These are phyloP conservation scores for Hermetia illucens DNA, from an alignment of 1,140 invertebrate genomes.

Conservation along the genomic window DNA sequence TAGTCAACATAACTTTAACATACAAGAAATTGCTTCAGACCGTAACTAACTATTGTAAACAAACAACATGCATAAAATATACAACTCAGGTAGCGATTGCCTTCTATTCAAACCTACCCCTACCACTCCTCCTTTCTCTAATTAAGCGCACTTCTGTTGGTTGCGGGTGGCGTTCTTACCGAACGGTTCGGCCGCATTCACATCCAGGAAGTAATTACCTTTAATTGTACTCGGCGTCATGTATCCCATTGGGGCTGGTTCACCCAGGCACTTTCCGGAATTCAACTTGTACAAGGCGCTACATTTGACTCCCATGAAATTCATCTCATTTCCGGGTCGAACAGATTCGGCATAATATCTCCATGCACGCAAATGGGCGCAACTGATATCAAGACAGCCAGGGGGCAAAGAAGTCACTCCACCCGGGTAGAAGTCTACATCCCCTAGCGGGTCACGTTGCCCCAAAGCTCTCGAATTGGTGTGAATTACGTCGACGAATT, in stretches of 20 bases:
- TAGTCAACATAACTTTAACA: too few species aligned
- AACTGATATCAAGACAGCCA: slow-evolving; percentile 37
- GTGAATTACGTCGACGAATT: slow-evolving; percentile 55
- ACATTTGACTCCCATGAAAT: slow-evolving; percentile 20
- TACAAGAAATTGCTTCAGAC: too few species aligned
- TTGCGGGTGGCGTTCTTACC: too few species aligned
- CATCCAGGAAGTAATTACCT: slow-evolving; percentile 24
- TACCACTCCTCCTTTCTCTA: too few species aligned
- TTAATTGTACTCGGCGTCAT: slow-evolving; percentile 10
- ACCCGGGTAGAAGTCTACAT: slow-evolving; percentile 63
- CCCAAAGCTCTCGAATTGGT: slow-evolving; percentile 56
- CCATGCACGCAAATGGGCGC: slow-evolving; percentile 47
- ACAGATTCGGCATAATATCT: slow-evolving; percentile 45
- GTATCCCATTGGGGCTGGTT: slow-evolving; percentile 22
- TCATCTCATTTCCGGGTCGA: slow-evolving; percentile 23
- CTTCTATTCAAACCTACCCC: too few species aligned
- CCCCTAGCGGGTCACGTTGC: slow-evolving; percentile 30
- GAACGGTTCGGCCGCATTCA: slow-evolving; percentile 12
- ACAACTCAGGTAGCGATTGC: too few species aligned
- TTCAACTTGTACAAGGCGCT: slow-evolving; percentile 15
- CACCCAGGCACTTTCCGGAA: slow-evolving; percentile 12
- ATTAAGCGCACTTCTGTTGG: too few species aligned
- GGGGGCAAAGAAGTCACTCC: slow-evolving; percentile 26
- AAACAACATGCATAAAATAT: too few species aligned
- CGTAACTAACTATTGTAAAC: too few species aligned